Percentiles rank a stretch among this genome's conserved stretches.
Conservation (phyloP, 2,113 vertebrate genomes). For the Cyanistes caeruleus region DNA sequence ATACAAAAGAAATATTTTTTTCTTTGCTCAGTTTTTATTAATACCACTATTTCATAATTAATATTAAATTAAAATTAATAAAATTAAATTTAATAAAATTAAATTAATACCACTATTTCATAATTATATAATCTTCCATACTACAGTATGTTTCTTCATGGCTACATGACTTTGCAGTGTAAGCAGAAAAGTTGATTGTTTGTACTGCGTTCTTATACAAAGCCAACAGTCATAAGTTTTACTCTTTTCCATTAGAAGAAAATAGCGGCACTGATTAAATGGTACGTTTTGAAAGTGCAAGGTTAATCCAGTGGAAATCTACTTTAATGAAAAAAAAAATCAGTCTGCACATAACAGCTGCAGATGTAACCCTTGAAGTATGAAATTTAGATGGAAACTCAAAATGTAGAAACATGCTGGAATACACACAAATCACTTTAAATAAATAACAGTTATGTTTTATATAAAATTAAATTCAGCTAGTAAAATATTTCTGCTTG, state of each 20-base stretch:
- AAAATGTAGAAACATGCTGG: neutral
- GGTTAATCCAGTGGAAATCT: constrained; percentile 42
- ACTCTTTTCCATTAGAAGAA: constrained; percentile 34
- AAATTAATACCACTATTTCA: neutral
- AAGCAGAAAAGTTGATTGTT: constrained; percentile 26
- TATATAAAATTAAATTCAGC: neutral
- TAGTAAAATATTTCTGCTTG: neutral
- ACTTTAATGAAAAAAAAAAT: constrained; percentile 22
- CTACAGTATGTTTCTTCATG: neutral
- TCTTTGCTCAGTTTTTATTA: neutral
- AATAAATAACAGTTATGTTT: neutral
- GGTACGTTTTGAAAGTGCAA: neutral
- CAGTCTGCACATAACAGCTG: neutral
- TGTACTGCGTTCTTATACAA: neutral
- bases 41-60: neutral
- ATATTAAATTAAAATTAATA: no score
- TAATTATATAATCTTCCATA: neutral
- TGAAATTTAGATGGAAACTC: constrained; percentile 16
- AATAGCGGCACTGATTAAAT: constrained; percentile 33
- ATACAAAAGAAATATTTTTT: neutral
- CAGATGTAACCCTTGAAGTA: constrained; percentile 10
- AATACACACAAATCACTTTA: neutral
- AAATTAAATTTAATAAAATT: no score
- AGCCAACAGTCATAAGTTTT: neutral
- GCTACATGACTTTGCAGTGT: neutral